phyloP scores from a whole-genome alignment of 1,140 invertebrate genomes.

The Uloborus diversus region DNA sequence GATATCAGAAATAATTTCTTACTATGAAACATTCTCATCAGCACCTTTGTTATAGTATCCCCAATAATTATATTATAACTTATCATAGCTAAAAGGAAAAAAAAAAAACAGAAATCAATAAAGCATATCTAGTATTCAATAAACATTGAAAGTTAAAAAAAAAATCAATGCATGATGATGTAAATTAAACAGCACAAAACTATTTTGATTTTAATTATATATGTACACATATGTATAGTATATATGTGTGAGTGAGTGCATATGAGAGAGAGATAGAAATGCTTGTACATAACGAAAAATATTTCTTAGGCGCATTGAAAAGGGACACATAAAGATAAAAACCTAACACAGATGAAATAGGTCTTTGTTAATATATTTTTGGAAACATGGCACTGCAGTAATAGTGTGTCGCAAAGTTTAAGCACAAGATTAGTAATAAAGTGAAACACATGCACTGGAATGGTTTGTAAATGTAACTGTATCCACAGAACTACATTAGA shows the following conservation, averaged over 20 bases:
- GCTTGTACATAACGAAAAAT: no score
- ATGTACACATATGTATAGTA: neutral
- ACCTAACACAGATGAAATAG: no score
- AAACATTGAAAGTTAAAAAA: conserved; percentile 16
- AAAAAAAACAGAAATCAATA: conserved; percentile 19
- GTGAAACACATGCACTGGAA: no score
- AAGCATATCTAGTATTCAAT: conserved; percentile 30
- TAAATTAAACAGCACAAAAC: neutral
- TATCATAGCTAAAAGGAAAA: conserved; percentile 78
- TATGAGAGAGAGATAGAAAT: no score
- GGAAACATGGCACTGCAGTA: no score
- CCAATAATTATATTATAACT: conserved; percentile 91
- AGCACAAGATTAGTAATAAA: no score
- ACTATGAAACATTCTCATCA: conserved; percentile 71
- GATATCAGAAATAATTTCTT: conserved; percentile 42
- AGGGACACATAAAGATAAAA: no score
- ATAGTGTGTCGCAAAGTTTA: no score
- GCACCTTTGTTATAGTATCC: conserved; percentile 86
- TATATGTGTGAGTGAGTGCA: neutral
- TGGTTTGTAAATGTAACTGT: no score
- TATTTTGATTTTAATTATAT: neutral
- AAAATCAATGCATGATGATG: neutral
- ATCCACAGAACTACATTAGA: no score
- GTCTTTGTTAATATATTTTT: no score
- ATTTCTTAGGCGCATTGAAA: no score